Conservation (phyloP, 2,797 vertebrate species). For the Alauda arvensis region DNA sequence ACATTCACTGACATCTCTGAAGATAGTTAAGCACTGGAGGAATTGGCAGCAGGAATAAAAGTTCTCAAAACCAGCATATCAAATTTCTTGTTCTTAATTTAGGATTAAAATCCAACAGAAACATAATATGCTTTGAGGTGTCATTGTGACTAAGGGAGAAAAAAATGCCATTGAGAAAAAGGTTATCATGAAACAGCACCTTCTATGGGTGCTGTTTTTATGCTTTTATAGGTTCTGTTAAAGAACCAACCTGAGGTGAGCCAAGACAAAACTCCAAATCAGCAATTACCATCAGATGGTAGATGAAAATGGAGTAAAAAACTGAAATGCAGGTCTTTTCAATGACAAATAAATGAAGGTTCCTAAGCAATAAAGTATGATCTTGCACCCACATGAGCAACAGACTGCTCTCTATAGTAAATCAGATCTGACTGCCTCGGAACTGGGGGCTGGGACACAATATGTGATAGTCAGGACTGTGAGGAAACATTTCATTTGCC, state of each 20-base stretch:
- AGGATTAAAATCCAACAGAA: background rate
- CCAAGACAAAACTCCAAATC: background rate
- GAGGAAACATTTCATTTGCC: background rate
- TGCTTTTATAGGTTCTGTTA: background rate
- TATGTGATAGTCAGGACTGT: fast-evolving
- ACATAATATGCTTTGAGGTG: background rate
- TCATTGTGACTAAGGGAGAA: background rate
- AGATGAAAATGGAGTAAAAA: background rate
- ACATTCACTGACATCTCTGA: background rate
- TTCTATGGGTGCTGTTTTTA: background rate
- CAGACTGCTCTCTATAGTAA: background rate
- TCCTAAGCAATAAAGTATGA: background rate
- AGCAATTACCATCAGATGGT: background rate
- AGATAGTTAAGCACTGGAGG: background rate
- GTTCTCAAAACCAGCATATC: background rate
- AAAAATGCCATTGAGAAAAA: background rate
- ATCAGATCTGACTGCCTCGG: background rate
- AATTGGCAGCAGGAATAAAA: background rate
- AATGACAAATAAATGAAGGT: background rate
- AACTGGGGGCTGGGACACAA: background rate
- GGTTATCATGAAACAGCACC: background rate
- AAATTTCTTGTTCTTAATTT: background rate
- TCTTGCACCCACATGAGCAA: background rate
- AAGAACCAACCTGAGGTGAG: background rate
- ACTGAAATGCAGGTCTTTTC: background rate